Base-by-base conservation (phyloP, 2,797 vertebrate genomes). In the Champsocephalus esox region DNA sequence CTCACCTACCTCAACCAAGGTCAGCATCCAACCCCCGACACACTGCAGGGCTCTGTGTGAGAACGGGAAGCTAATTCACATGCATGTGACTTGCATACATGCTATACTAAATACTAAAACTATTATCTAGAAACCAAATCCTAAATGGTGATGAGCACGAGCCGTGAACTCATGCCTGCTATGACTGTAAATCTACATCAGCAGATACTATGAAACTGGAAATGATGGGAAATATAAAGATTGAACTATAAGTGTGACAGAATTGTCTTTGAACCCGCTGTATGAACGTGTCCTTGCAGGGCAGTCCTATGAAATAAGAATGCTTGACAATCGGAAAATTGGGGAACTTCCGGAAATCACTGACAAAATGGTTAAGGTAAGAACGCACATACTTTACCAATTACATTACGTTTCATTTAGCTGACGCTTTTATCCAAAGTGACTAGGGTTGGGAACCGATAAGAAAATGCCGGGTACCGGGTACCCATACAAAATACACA, bases 1-100 rank as follows among this genome's bases (percentile, higher is more conserved):
- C 97, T 99, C 88, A 99, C 98, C 59, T 99, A 99, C 93, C 98
- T 99, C 89, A 99, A 99, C 93, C 98, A 99, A 97, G 98, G 98
- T 99, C 81, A 94, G 94, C 80, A 19, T 61, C 41, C 62, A 41
- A 77, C 70, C 73, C 32, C 57, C 24, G 16, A 16, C 7, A 46
- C 59, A 0, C 1, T 28, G 24, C 24, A 28, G 24, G 24, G 24
- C 24, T 28, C 24, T 28, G 24, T 28, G 24, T 28, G 24, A 3
- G 24, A 28, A 28, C 28, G 4, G 28, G 1, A 38, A 38, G 34
- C 6, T 38, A 38, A 8, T 34, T 34, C 34, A 34, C 34, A 8
- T 34, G 34, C 34, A 34, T 34, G 1, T 34, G 0, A 34, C 34
- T 1, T 34, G 1, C 34, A 34, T 34, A 2, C 34, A 34, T 28